Evolutionary conservation across 2,888 invertebrate species (phyloP), one percentile per base, ranked within the genome.

Genomic region (Caenorhabditis sp.): DNA sequence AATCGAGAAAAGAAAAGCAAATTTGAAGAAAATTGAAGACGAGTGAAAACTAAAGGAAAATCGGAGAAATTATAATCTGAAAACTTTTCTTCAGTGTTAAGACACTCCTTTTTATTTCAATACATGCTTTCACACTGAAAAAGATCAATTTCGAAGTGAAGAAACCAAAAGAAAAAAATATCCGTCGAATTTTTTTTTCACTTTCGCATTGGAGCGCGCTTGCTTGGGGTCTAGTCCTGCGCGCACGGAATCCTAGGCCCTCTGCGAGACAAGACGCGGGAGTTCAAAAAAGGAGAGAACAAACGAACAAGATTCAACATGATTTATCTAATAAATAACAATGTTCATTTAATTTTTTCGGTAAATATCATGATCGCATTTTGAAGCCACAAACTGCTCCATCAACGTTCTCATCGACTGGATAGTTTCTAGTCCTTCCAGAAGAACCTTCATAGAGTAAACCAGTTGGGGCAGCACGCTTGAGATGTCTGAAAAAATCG

Each of bases 171-270:
- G 14, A 47, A 59, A 47, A 59, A 49, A 59, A 19, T 22, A 54
- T 51, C 24, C 2, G 31, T 47, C 41, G 72, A 41, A 26, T n/a
- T 35, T 38, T 10, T 10, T 38, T 38, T 38, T 38, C 2, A 38
- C 38, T 26, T n/a, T 63, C 54, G 56, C 80, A 41, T 22, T 73
- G 41, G 80, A 35, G 80, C 80, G 80, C 72, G 59, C 3, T 66
- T 80, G 66, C 66, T 10, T 19, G 19, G 5, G 61, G 61, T 26
- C 54, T 38, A 22, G 35, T 0, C 14, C 24, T 19, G 41, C 22
- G 41, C 19, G 14, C 26, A 41, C 19, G 41, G 28, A 47, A 58
- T 66, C 35, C n/a, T 64, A n/a, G 68, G 47, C 76, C 74, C 7
- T 22, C 16, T 14, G 24, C 8, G n/a, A 6, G 10, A 14, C 12